Evolutionary conservation across 2,113 vertebrate species (phyloP).

Genomic region (Eurypyga helias): DNA sequence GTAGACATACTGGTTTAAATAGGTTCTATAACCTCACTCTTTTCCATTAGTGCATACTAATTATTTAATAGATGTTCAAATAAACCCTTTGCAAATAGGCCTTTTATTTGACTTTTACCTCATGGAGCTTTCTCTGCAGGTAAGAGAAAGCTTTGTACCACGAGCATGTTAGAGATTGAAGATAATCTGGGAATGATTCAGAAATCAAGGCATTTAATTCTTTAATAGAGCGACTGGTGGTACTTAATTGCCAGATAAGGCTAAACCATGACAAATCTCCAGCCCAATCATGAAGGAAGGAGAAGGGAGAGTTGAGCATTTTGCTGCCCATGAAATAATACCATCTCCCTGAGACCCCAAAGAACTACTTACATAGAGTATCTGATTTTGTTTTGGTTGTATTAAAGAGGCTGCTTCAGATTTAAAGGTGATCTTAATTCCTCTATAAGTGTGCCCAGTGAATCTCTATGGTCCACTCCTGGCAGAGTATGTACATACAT

Average conservation of each 20-base stretch:
- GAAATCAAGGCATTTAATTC: not conserved
- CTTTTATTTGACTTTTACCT: not conserved
- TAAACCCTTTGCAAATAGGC: not conserved
- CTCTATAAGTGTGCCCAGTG: not conserved
- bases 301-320: no score
- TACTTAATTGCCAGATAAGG: no score
- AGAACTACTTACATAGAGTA: not conserved
- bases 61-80: not conserved
- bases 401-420: not conserved
- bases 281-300: no score
- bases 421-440: not conserved
- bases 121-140: not conserved
- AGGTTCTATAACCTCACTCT: not conserved
- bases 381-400: not conserved
- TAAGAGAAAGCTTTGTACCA: not conserved
- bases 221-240: no score
- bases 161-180: not conserved
- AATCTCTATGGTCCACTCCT: not conserved
- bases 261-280: no score
- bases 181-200: not conserved
- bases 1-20: not conserved
- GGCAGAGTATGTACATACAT: fast-evolving
- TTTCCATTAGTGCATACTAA: not conserved
- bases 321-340: not conserved
- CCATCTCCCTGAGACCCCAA: not conserved